A percentile compares a stretch with the other conserved stretches of the same genome.
phyloP scores from a whole-genome alignment of 2,888 invertebrate species.

The Acleris cristana region DNA sequence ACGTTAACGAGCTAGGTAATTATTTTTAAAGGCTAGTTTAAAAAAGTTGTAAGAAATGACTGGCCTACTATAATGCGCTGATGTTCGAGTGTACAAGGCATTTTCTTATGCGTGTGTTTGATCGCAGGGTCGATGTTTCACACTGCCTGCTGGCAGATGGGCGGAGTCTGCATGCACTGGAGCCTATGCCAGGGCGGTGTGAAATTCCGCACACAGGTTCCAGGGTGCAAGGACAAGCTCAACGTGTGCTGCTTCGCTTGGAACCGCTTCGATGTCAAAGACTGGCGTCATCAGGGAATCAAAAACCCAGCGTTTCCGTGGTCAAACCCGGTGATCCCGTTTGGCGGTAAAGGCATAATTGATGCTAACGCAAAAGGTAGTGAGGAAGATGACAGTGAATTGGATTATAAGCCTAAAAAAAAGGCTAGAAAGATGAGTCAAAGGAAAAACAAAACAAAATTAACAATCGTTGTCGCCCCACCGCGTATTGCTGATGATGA shows the following conservation, averaged over 20 bases:
- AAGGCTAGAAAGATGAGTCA: slow-evolving; percentile 8
- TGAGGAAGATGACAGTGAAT: slow-evolving; percentile 32
- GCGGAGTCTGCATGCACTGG: slow-evolving; percentile 67
- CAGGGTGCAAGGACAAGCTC: slow-evolving; percentile 63
- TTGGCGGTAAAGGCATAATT: slow-evolving; percentile 64
- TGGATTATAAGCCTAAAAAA: slow-evolving; percentile 25
- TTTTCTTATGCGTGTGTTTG: too few species aligned
- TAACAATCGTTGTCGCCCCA: neutral
- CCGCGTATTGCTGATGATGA: neutral
- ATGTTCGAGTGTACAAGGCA: too few species aligned
- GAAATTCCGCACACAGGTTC: slow-evolving; percentile 58
- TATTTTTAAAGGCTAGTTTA: too few species aligned
- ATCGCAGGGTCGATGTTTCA: slow-evolving; percentile 61
- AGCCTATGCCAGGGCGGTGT: slow-evolving; percentile 62
- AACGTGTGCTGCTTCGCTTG: slow-evolving; percentile 74
- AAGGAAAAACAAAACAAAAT: too few species aligned
- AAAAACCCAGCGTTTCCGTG: slow-evolving; percentile 58
- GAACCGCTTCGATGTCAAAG: slow-evolving; percentile 61
- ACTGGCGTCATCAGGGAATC: slow-evolving; percentile 58
- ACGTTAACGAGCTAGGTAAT: too few species aligned
- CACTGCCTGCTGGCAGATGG: slow-evolving; percentile 68
- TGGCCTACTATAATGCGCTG: too few species aligned
- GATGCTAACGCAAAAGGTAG: slow-evolving; percentile 13
- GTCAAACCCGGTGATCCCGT: slow-evolving; percentile 44
- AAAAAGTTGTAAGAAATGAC: too few species aligned